Evolutionary conservation across 92 coral and sea anemone species (phyloP).

Genomic region (Scolanthus callimorphus): DNA sequence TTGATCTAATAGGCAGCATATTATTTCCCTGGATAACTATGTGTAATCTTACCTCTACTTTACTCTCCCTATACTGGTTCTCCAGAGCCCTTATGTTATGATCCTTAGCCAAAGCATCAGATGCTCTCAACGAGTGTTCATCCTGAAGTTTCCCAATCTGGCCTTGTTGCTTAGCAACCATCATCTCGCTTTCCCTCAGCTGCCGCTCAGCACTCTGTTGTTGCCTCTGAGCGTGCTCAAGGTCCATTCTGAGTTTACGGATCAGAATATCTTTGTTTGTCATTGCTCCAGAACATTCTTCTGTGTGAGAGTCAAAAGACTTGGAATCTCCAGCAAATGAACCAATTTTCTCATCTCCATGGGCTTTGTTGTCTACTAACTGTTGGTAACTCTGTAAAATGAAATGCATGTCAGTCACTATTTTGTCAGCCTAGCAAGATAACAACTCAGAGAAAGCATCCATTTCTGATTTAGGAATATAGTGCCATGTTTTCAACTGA

Average conservation of each 20-base stretch:
- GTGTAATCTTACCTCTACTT: conserved; percentile 57
- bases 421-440: no score
- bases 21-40: background rate
- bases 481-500: no score
- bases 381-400: conserved; percentile 29
- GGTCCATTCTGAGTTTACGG: conserved; percentile 81
- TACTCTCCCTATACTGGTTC: conserved; percentile 69
- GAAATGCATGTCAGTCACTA: no score
- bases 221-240: conserved; percentile 84
- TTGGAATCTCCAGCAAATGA: conserved; percentile 82
- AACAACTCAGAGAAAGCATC: no score
- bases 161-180: conserved; percentile 82
- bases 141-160: conserved; percentile 91
- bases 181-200: conserved; percentile 77
- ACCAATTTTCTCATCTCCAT: conserved; percentile 70
- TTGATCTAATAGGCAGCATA: background rate
- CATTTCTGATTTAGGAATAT: no score
- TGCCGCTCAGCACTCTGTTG: conserved; percentile 67
- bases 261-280: conserved; percentile 89
- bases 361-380: conserved; percentile 63
- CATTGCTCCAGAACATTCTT: conserved; percentile 82
- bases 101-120: conserved; percentile 83
- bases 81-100: conserved; percentile 77
- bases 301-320: conserved; percentile 81
- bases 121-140: conserved; percentile 60